Percentiles rank a stretch among this genome's conserved stretches.
Evolutionary conservation across 2,888 invertebrate genomes (phyloP).

Genomic region (Parthenolecanium corni): DNA sequence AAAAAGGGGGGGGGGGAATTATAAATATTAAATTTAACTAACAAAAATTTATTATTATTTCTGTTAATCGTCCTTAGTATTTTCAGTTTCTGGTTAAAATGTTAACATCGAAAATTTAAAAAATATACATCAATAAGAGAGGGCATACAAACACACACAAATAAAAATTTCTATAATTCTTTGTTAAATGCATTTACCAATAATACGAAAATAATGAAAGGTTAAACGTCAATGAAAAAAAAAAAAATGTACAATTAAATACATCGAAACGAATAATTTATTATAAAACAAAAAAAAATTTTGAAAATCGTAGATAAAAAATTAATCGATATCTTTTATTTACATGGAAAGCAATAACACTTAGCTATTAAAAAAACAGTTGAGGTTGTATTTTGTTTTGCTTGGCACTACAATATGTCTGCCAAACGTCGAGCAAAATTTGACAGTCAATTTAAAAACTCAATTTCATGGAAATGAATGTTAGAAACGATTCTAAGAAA

Average conservation of each 20-base stretch:
- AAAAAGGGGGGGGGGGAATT: neutral
- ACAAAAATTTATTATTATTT: neutral
- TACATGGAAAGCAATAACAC: neutral
- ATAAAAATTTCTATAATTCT: constrained; percentile 4
- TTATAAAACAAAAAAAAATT: too few species aligned
- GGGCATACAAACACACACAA: constrained; percentile 1
- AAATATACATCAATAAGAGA: constrained; percentile 10
- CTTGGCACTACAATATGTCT: too few species aligned
- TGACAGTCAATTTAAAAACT: too few species aligned
- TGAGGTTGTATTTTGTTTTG: too few species aligned
- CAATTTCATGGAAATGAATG: too few species aligned
- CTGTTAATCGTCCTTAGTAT: constrained; percentile 21
- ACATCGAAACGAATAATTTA: too few species aligned
- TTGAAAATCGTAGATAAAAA: constrained; percentile 1
- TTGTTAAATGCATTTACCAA: constrained; percentile 18
- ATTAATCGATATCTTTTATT: constrained; percentile 5
- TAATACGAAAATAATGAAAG: constrained; percentile 11
- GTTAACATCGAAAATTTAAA: constrained; percentile 15
- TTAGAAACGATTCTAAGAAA: too few species aligned
- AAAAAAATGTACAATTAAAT: neutral
- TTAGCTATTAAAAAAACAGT: too few species aligned
- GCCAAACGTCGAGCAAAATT: too few species aligned
- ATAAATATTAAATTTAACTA: constrained; percentile 4
- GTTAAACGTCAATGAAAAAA: constrained; percentile 11
- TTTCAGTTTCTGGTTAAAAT: constrained; percentile 6